These are phyloP conservation scores for Poeciliopsis turneri DNA, from an alignment of 2,797 vertebrate genomes.

Conservation along the genomic window DNA sequence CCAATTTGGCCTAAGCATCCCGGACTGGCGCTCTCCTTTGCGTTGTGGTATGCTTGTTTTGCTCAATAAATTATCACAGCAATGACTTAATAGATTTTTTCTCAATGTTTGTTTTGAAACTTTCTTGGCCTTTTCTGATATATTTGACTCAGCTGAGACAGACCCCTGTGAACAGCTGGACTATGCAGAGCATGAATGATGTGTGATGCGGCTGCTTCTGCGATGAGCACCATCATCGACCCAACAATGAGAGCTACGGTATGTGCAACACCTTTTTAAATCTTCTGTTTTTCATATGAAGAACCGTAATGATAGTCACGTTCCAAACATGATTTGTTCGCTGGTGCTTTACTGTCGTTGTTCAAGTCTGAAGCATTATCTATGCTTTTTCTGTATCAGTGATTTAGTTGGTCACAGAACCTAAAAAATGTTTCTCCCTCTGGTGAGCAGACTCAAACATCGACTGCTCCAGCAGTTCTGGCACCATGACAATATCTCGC, in stretches of 20 bases:
- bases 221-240: conserved; percentile 46
- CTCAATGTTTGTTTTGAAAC: background rate
- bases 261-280: background rate
- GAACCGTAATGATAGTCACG: background rate
- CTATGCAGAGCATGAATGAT: conserved; percentile 72
- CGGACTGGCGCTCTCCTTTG: conserved; percentile 60
- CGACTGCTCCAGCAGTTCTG: conserved; percentile 62
- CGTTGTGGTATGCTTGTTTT: conserved; percentile 46
- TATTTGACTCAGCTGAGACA: conserved; percentile 31
- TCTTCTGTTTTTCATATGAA: background rate
- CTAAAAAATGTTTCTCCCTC: background rate
- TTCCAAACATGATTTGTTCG: background rate
- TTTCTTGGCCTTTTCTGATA: background rate
- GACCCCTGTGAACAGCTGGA: conserved; percentile 59
- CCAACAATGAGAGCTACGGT: conserved; percentile 60
- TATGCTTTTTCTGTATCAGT: background rate
- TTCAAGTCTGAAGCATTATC: background rate
- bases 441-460: conserved; percentile 61
- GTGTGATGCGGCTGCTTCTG: conserved; percentile 72
- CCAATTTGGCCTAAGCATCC: conserved; percentile 41
- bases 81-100: too few relatives aligned
- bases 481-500: conserved; percentile 72
- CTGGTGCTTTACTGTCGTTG: background rate
- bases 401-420: background rate
- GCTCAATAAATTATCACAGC: too few relatives aligned